Percentiles rank a stretch among this genome's conserved stretches.
Conservation (phyloP, 1,140 invertebrate genomes). For the Lepidurus apus region DNA sequence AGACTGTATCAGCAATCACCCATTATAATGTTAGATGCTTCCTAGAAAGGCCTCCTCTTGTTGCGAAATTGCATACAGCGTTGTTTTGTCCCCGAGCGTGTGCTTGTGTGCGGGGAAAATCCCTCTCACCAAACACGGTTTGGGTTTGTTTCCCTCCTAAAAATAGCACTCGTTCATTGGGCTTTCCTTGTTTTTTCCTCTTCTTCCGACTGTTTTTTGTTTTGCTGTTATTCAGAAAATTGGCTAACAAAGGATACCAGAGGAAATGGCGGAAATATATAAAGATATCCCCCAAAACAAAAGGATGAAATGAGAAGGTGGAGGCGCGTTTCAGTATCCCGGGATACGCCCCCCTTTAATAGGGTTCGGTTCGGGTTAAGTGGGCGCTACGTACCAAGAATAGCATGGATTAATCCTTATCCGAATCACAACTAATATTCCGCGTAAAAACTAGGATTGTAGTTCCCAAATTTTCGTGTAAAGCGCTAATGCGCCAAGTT, state of each 20-base stretch:
- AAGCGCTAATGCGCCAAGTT: no score
- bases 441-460: background rate
- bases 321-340: background rate
- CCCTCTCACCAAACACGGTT: background rate
- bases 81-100: background rate
- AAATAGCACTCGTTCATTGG: no score
- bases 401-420: constrained; percentile 9
- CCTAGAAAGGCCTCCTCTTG: background rate
- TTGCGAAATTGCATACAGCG: background rate
- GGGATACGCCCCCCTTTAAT: background rate
- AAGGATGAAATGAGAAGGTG: background rate
- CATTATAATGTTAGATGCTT: background rate
- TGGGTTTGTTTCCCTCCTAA: no score
- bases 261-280: no score
- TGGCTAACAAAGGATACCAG: no score
- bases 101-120: no score
- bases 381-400: background rate
- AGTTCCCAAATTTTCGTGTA: no score
- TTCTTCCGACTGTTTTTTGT: no score
- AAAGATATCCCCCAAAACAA: background rate
- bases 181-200: no score
- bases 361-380: background rate
- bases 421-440: background rate
- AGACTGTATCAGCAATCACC: no score
- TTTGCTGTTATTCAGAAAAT: no score